phyloP scores from a whole-genome alignment of 2,113 vertebrate species.

The Empidonax alnorum region DNA sequence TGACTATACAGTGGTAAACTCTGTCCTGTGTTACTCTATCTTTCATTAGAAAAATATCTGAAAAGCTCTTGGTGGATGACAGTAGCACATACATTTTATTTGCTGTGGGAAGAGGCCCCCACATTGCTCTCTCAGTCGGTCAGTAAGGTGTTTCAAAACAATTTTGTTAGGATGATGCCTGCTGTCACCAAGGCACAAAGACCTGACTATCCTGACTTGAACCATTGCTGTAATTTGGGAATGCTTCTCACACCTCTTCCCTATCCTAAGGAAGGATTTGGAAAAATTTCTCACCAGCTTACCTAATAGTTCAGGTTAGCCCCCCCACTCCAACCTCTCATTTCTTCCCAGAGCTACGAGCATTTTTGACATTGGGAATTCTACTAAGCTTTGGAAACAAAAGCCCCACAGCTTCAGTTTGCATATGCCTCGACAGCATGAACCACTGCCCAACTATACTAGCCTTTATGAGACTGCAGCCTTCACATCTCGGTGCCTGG shows the following conservation, averaged over 20 bases:
- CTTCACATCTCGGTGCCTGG: not conserved
- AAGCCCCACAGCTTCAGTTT: not conserved
- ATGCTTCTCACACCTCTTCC: not conserved
- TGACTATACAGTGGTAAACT: not conserved
- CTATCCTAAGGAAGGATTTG: not conserved
- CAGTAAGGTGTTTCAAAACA: not conserved
- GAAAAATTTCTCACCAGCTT: not conserved
- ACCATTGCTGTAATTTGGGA: not conserved
- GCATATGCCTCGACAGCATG: not conserved
- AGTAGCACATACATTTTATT: accelerated
- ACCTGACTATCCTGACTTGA: not conserved
- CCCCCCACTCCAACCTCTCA: no score
- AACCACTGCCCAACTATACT: not conserved
- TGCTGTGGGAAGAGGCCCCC: not conserved
- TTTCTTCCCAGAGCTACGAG: not conserved
- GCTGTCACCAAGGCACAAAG: not conserved
- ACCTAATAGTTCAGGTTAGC: not conserved
- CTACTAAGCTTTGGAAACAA: not conserved
- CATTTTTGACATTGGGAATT: not conserved
- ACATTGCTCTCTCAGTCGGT: not conserved
- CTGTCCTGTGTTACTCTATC: not conserved
- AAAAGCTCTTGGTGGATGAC: not conserved
- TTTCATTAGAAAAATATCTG: not conserved
- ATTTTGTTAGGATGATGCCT: not conserved
- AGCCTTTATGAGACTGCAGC: not conserved